These are phyloP conservation scores for Drosophila limbata DNA, from an alignment of 2,888 invertebrate species.

Conservation along the genomic window DNA sequence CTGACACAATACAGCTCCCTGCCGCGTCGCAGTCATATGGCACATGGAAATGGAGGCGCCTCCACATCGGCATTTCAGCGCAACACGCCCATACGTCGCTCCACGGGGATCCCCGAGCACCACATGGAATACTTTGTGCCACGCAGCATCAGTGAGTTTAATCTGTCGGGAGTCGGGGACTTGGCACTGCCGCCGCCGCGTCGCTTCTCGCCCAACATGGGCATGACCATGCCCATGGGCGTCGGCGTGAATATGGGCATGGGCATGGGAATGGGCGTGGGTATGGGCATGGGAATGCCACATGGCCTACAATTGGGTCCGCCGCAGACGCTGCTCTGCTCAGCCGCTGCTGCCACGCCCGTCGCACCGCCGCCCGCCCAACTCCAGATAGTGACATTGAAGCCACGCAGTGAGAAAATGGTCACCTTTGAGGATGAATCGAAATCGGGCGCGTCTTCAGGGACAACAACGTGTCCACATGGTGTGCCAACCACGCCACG, in stretches of 20 bases:
- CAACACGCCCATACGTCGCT: conserved; percentile 88
- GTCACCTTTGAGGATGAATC: conserved; percentile 92
- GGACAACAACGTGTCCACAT: conserved; percentile 83
- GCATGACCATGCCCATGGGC: conserved; percentile 56
- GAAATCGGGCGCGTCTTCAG: conserved; percentile 65
- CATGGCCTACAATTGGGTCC: conserved; percentile 81
- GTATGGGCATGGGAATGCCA: conserved; percentile 75
- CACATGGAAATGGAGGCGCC: conserved; percentile 33
- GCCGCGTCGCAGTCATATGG: conserved; percentile 85
- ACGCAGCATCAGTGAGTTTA: conserved; percentile 93
- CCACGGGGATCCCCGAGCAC: conserved; percentile 87
- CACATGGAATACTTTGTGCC: conserved; percentile 94
- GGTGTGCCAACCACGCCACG: conserved; percentile 85
- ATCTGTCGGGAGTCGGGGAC: conserved; percentile 89
- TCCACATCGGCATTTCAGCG: conserved; percentile 87
- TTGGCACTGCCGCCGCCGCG: conserved; percentile 86
- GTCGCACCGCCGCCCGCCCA: conserved; percentile 75
- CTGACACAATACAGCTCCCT: conserved; percentile 87
- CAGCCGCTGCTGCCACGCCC: conserved; percentile 65
- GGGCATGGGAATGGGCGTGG: conserved; percentile 64
- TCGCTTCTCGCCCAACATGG: conserved; percentile 83
- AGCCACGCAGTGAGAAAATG: conserved; percentile 89
- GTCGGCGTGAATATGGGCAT: conserved; percentile 49
- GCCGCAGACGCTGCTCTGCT: conserved; percentile 82
- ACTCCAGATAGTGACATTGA: conserved; percentile 85